These are phyloP conservation scores for Embiotoca jacksoni DNA, from an alignment of 2,113 vertebrate species.

Conservation along the genomic window DNA sequence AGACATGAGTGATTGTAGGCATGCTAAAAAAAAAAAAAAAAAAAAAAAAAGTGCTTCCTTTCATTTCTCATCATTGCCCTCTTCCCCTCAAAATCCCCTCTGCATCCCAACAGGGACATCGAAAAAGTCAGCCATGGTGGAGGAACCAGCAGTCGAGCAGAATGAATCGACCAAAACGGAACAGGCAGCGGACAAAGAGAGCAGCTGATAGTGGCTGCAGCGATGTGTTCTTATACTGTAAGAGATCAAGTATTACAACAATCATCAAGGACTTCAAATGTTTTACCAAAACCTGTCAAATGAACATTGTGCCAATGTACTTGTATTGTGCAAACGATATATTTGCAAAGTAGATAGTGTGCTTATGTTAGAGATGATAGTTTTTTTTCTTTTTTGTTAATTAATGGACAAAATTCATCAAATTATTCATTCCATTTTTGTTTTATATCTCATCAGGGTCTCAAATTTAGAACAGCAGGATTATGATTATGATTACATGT, in stretches of 20 bases:
- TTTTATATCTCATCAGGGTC: slow-evolving; percentile 23
- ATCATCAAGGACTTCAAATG: slow-evolving; percentile 27
- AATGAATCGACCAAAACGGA: slow-evolving; percentile 53
- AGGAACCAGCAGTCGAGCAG: slow-evolving; percentile 65
- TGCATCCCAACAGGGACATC: slow-evolving; percentile 69
- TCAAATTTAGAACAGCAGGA: neutral
- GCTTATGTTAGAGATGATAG: slow-evolving; percentile 6
- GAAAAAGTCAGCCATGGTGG: slow-evolving; percentile 78
- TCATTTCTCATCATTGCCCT: slow-evolving; percentile 2
- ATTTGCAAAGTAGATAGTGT: slow-evolving; percentile 9
- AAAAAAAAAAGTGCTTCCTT: neutral
- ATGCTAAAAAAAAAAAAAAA: neutral
- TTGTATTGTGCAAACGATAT: slow-evolving; percentile 8
- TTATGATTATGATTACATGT: slow-evolving; percentile 11
- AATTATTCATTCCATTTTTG: neutral
- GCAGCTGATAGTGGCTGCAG: slow-evolving; percentile 50
- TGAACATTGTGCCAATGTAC: neutral
- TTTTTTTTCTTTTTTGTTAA: slow-evolving; percentile 15
- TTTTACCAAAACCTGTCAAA: slow-evolving; percentile 16
- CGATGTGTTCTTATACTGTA: slow-evolving; percentile 15
- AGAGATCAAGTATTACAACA: slow-evolving; percentile 11
- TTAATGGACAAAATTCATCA: neutral
- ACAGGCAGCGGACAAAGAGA: slow-evolving; percentile 40
- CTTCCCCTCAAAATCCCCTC: neutral
- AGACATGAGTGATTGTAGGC: neutral